phyloP scores from a whole-genome alignment of 2,113 vertebrate genomes.

The Cygnus buccinator region DNA sequence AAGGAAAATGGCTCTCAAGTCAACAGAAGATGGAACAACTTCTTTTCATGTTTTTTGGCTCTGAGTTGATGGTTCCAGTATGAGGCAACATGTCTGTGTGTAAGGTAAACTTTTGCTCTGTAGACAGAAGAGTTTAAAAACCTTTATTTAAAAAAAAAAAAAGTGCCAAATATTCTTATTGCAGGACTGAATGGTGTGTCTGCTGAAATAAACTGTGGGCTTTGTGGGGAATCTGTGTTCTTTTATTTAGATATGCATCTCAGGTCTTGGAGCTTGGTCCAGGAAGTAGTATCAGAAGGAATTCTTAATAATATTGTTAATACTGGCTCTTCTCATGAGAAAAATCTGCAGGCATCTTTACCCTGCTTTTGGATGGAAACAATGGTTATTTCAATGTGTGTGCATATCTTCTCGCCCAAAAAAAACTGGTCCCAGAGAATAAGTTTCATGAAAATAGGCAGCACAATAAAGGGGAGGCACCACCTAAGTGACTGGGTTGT shows the following conservation, averaged over 20 bases:
- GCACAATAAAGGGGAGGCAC: slow-evolving; percentile 5
- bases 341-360: neutral
- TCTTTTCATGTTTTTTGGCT: neutral
- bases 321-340: slow-evolving; percentile 19
- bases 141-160: no score
- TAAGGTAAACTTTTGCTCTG: neutral
- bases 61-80: neutral
- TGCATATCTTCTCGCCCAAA: neutral
- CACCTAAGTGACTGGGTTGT: neutral
- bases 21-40: neutral
- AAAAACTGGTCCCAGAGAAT: slow-evolving; percentile 2
- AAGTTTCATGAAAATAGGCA: neutral
- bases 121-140: neutral
- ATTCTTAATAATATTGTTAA: neutral
- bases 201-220: neutral
- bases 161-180: neutral
- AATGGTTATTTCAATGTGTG: slow-evolving; percentile 6
- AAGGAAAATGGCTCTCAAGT: slow-evolving; percentile 4
- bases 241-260: neutral
- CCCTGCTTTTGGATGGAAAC: neutral
- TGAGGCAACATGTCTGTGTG: neutral
- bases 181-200: neutral
- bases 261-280: neutral
- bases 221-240: neutral
- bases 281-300: slow-evolving; percentile 16